These are phyloP conservation scores for Bemisia tabaci DNA, from an alignment of 1,140 invertebrate genomes.

Conservation along the genomic window DNA sequence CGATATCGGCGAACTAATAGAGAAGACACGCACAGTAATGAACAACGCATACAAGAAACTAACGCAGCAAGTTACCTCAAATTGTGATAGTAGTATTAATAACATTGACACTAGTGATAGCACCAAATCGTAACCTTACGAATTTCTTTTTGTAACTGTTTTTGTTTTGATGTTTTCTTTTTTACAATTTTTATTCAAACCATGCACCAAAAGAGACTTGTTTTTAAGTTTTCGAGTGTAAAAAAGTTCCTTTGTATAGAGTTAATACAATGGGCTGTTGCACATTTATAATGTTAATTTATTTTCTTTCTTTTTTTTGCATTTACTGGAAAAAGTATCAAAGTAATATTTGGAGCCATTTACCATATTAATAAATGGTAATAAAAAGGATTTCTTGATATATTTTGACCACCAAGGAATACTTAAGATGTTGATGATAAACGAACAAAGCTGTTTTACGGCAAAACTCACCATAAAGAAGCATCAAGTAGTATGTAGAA, in stretches of 20 bases:
- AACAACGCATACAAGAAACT: slow-evolving; percentile 42
- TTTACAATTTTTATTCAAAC: neutral
- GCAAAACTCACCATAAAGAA: too few species aligned
- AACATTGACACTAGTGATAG: neutral
- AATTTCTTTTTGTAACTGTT: neutral
- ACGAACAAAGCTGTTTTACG: too few species aligned
- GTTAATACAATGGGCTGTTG: neutral
- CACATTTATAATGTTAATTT: too few species aligned
- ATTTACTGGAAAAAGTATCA: too few species aligned
- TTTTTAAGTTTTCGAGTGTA: neutral
- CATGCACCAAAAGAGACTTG: slow-evolving; percentile 1
- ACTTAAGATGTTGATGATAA: too few species aligned
- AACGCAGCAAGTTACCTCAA: slow-evolving; percentile 35
- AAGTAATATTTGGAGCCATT: too few species aligned
- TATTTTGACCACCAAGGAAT: too few species aligned
- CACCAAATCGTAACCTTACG: neutral
- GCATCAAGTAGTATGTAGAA: too few species aligned
- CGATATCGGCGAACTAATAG: slow-evolving; percentile 47
- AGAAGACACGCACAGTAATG: slow-evolving; percentile 47
- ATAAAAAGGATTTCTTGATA: too few species aligned
- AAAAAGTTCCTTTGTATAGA: neutral
- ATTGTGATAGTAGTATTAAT: slow-evolving; percentile 9
- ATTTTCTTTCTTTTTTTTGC: too few species aligned
- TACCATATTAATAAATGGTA: too few species aligned
- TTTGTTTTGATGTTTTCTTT: neutral